These are phyloP conservation scores for Aromia moschata DNA, from an alignment of 2,888 invertebrate genomes.

Conservation along the genomic window DNA sequence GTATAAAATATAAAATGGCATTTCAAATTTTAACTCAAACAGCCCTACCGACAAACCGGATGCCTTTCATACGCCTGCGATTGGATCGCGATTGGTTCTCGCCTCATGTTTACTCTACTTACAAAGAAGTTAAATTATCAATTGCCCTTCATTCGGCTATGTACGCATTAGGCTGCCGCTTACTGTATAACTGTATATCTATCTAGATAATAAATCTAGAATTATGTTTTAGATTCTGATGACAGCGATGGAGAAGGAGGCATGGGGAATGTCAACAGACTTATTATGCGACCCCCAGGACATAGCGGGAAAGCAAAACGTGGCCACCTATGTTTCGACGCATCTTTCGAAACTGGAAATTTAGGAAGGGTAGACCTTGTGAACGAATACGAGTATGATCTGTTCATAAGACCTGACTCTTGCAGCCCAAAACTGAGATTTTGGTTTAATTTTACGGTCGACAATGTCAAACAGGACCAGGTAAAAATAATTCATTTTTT, in stretches of 20 bases:
- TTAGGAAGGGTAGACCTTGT: constrained; percentile 94
- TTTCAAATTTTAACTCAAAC: no score
- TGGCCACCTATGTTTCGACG: constrained; percentile 96
- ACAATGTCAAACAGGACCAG: constrained; percentile 93
- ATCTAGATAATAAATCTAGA: no score
- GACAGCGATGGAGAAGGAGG: constrained; percentile 95
- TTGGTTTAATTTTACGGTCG: constrained; percentile 99
- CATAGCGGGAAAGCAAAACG: constrained; percentile 96
- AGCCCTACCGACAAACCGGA: no score
- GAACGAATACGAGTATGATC: constrained; percentile 94
- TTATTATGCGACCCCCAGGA: constrained; percentile 88
- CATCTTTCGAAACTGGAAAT: constrained; percentile 96
- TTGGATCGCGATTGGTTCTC: no score
- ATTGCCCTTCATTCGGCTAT: no score
- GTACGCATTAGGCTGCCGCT: no score
- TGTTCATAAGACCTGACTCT: constrained; percentile 95
- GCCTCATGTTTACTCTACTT: no score
- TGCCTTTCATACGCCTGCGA: no score
- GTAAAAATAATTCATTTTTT: constrained; percentile 59
- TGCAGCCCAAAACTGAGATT: constrained; percentile 92
- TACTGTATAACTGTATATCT: no score
- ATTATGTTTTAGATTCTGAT: constrained; percentile 91
- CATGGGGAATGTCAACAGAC: constrained; percentile 88
- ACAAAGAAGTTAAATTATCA: no score
- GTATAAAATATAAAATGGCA: no score